Base-by-base conservation (phyloP, 2,113 vertebrate genomes). In the Chionomys nivalis region DNA sequence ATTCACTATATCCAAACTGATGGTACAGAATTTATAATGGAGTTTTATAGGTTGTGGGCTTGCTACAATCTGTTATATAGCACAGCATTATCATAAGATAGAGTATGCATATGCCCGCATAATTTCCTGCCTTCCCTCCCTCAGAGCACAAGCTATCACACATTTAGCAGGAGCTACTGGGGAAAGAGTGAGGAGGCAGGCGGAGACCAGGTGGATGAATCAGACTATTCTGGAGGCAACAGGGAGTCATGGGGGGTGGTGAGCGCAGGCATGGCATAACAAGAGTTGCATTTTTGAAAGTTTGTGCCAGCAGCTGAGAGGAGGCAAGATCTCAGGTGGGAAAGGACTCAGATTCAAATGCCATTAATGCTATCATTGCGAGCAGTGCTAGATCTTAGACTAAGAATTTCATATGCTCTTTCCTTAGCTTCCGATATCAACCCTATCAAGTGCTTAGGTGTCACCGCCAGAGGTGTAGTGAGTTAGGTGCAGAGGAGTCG, bases 281-380 rank as follows among this genome's bases (percentile, higher is more conserved):
- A 1, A 14, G 87, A 94, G 95, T 88, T 88, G 31, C 33, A 70
- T 44, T 94, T 95, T 49, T 49, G 65, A 95, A 96, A 76, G 47
- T 91, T 95, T 83, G 66, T 23, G 36, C 65, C 78, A 61, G 70
- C 39, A 75, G 33, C 36, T 65, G 42, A 70, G 26, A 68, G 11
- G n/a, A 66, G 26, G 21, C 5, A 17, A 77, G 13, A 77, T 2
- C 33, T 21, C 7, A 23, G 21, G 36, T 19, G 36, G 24, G 73
- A 92, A 96, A 92, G n/a, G 87, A 79, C 76, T 93, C 21, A 91
- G 39, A 88, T 76, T 96, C 89, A 93, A 85, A 85, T 92, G 58
- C 63, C 91, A 73, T 90, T 72, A 90, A 90, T 90, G 81, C 70
- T 28, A 85, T 88, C 44, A 21, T 68, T 94, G 77, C 75, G 33